Percentiles rank a stretch among this genome's conserved stretches.
phyloP scores from a whole-genome alignment of 2,888 invertebrate species.

The Mycalesis mineus region DNA sequence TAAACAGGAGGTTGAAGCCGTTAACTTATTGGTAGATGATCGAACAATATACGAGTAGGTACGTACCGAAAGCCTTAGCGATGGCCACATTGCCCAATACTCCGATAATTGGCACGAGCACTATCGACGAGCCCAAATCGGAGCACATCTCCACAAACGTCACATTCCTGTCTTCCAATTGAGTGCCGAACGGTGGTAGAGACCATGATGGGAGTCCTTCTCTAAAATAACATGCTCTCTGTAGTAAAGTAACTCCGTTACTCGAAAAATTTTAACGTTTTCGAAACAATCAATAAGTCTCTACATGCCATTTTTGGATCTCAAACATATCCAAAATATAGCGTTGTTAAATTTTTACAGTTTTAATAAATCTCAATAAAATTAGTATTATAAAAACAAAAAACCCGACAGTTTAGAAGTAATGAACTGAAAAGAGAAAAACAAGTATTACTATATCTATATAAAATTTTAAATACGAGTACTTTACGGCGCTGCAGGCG shows the following conservation, averaged over 20 bases:
- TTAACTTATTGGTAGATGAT: neutral
- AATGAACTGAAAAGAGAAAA: too few species aligned
- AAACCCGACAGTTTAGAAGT: too few species aligned
- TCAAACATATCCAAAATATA: too few species aligned
- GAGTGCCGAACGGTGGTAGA: constrained; percentile 85
- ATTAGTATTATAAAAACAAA: too few species aligned
- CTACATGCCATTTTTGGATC: too few species aligned
- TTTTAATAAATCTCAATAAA: too few species aligned
- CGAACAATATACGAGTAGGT: neutral
- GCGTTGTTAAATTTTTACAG: too few species aligned
- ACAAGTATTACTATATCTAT: too few species aligned
- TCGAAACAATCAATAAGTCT: too few species aligned
- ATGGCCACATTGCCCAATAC: constrained; percentile 96
- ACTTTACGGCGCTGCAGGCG: too few species aligned
- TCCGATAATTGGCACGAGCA: constrained; percentile 92
- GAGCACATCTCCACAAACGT: constrained; percentile 84
- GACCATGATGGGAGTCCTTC: constrained; percentile 85
- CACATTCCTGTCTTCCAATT: constrained; percentile 76
- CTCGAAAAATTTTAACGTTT: too few species aligned
- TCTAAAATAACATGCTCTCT: constrained; percentile 46
- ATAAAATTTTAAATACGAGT: too few species aligned
- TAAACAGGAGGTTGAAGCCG: neutral
- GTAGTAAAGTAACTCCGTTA: neutral
- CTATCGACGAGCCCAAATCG: constrained; percentile 89
- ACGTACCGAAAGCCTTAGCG: constrained; percentile 93